These are phyloP conservation scores for Dunckerocampus dactyliophorus DNA, from an alignment of 2,113 vertebrate genomes.

Conservation along the genomic window DNA sequence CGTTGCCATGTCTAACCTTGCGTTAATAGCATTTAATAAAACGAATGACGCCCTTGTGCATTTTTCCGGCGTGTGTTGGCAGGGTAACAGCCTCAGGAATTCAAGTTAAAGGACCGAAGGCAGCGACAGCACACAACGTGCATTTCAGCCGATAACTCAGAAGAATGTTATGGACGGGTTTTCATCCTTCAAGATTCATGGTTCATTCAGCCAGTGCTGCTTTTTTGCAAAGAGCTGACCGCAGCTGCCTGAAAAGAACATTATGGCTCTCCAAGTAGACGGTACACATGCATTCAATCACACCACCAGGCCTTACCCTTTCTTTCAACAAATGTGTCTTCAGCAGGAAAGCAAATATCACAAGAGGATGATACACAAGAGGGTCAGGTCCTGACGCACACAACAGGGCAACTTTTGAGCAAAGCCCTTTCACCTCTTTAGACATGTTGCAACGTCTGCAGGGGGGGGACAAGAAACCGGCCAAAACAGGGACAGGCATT, in stretches of 20 bases:
- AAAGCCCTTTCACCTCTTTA: constrained; percentile 36
- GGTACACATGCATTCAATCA: constrained; percentile 15
- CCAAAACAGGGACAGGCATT: neutral
- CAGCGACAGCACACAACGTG: constrained; percentile 10
- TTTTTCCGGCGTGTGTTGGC: constrained; percentile 41
- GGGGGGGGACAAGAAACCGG: neutral
- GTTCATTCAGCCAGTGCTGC: neutral
- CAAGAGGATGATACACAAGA: constrained; percentile 36
- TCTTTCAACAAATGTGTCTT: constrained; percentile 7
- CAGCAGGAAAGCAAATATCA: constrained; percentile 22
- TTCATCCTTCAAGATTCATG: neutral
- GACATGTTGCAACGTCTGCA: constrained; percentile 16
- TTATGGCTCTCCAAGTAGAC: constrained; percentile 1
- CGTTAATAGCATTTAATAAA: constrained; percentile 39
- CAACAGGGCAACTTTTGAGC: constrained; percentile 18
- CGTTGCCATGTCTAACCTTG: constrained; percentile 27
- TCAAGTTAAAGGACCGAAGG: constrained; percentile 34
- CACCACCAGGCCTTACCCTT: constrained; percentile 22
- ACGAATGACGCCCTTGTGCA: constrained; percentile 22
- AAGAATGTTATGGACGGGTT: constrained; percentile 2
- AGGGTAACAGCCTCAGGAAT: constrained; percentile 52
- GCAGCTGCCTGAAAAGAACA: constrained; percentile 18
- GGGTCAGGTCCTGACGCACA: constrained; percentile 24
- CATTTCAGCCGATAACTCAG: constrained; percentile 7
- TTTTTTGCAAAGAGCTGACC: constrained; percentile 15